phyloP scores from a whole-genome alignment of 2,113 vertebrate species.

The Illadopsis cleaveri region DNA sequence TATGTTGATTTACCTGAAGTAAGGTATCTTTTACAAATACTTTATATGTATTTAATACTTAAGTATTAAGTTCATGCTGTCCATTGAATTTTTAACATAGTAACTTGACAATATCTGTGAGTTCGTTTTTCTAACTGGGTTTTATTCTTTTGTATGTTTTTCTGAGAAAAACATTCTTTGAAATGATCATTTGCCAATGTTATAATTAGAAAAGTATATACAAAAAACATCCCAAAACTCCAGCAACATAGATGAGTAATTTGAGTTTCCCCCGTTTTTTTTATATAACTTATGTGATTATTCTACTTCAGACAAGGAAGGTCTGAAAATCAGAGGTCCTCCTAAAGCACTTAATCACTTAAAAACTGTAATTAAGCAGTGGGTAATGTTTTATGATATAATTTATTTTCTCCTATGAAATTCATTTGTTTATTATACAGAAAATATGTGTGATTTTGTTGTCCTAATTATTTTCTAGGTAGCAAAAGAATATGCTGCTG shows the following conservation, averaged over 20 bases:
- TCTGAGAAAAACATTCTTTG: not conserved
- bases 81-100: not conserved
- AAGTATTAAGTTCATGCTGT: not conserved
- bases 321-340: slow-evolving; percentile 55
- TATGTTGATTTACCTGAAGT: not conserved
- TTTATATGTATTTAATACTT: not conserved
- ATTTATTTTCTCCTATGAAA: slow-evolving; percentile 70
- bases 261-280: slow-evolving; percentile 58
- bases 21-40: not conserved
- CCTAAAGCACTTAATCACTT: slow-evolving; percentile 68
- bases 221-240: not conserved
- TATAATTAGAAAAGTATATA: not conserved
- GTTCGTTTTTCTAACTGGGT: not conserved
- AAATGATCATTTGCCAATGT: not conserved
- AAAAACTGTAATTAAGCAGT: slow-evolving; percentile 73
- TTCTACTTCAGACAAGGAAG: slow-evolving; percentile 41
- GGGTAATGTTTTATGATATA: slow-evolving; percentile 65
- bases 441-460: slow-evolving; percentile 65
- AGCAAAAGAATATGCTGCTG: slow-evolving; percentile 59
- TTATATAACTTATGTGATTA: slow-evolving; percentile 49
- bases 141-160: not conserved
- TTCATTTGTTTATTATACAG: slow-evolving; percentile 67
- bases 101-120: not conserved
- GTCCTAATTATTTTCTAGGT: slow-evolving; percentile 72
- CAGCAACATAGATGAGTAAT: slow-evolving; percentile 19